These are phyloP conservation scores for Eulacestoma nigropectus DNA, from an alignment of 2,113 vertebrate species.

Conservation along the genomic window DNA sequence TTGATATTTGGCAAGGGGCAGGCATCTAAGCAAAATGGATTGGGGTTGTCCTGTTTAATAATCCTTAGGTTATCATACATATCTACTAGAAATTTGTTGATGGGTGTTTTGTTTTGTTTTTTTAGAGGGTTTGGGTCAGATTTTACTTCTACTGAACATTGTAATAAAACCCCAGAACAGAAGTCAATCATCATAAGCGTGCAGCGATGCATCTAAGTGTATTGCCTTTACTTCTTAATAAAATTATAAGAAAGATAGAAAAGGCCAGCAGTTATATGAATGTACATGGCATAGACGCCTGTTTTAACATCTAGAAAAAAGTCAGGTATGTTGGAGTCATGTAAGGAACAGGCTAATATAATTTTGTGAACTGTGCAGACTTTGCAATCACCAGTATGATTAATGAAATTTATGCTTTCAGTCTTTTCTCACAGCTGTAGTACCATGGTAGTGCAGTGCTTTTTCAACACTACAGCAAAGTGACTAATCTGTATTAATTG, in stretches of 20 bases:
- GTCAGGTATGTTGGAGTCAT: background rate
- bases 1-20: background rate
- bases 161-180: background rate
- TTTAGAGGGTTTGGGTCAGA: background rate
- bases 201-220: background rate
- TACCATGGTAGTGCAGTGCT: background rate
- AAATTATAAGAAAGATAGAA: background rate
- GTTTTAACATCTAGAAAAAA: background rate
- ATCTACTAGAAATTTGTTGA: background rate
- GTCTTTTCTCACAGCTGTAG: background rate
- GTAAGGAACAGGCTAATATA: background rate
- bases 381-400: background rate
- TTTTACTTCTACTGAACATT: background rate
- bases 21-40: background rate
- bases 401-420: background rate
- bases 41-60: background rate
- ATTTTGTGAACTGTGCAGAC: background rate
- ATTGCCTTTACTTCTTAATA: background rate
- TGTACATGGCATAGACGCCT: background rate
- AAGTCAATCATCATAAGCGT: background rate
- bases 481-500: background rate
- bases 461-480: background rate
- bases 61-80: background rate
- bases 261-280: background rate
- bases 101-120: background rate